Conservation (phyloP, 1,140 invertebrate species). For the Acyrthosiphon pisum region DNA sequence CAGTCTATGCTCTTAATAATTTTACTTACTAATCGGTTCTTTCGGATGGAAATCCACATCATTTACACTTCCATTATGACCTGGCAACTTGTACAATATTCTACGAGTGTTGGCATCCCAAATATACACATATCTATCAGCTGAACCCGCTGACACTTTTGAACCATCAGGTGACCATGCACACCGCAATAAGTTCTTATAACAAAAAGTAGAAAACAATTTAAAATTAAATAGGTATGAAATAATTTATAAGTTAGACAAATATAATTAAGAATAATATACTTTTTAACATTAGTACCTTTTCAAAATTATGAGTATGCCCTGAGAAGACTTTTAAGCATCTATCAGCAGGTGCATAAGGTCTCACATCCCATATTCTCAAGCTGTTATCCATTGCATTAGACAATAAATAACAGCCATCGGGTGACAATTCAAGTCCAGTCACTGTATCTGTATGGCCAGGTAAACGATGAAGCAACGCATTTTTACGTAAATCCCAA, state of each 20-base stretch:
- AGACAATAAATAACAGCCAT: slow-evolving; percentile 93
- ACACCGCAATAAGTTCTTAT: slow-evolving; percentile 81
- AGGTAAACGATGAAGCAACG: slow-evolving; percentile 82
- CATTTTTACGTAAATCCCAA: slow-evolving; percentile 95
- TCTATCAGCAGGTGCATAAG: slow-evolving; percentile 85
- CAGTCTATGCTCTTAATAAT: background rate
- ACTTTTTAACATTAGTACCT: slow-evolving; percentile 67
- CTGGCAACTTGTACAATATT: slow-evolving; percentile 96
- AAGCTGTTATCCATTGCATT: slow-evolving; percentile 97
- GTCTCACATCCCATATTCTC: slow-evolving; percentile 81
- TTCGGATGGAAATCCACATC: slow-evolving; percentile 95
- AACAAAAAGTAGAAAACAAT: slow-evolving; percentile 54
- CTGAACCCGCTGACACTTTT: slow-evolving; percentile 88
- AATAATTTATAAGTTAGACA: background rate
- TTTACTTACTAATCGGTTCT: slow-evolving; percentile 83
- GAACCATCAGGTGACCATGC: slow-evolving; percentile 88
- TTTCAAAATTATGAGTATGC: slow-evolving; percentile 98
- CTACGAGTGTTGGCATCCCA: slow-evolving; percentile 94
- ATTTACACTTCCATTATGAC: slow-evolving; percentile 97
- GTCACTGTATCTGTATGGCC: slow-evolving; percentile 95
- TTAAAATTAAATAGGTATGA: background rate
- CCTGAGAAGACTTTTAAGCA: slow-evolving; percentile 93
- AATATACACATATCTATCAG: slow-evolving; percentile 94
- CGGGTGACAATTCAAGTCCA: slow-evolving; percentile 88
- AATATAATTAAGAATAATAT: background rate